Percentiles rank a stretch among this genome's conserved stretches.
Conservation (phyloP, 1,140 invertebrate species). For the Monomorium pharaonis region DNA sequence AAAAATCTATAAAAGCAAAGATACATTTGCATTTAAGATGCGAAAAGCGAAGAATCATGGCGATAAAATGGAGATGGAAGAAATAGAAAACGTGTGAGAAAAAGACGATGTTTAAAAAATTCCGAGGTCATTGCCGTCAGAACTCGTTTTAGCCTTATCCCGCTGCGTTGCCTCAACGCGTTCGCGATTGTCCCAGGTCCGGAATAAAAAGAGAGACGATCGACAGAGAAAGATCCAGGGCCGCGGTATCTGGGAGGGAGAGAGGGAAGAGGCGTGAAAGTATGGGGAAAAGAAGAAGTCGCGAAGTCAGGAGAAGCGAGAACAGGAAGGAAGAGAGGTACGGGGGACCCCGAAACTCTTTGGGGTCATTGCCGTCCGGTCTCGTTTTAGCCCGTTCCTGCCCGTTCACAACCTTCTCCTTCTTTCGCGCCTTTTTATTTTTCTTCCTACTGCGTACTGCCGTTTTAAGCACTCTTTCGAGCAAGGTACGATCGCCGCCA, state of each 20-base stretch:
- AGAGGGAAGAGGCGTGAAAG: slow-evolving; percentile 17
- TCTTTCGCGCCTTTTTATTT: slow-evolving; percentile 65
- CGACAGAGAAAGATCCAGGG: background rate
- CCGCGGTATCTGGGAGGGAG: background rate
- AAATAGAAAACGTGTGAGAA: slow-evolving; percentile 35
- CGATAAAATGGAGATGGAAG: slow-evolving; percentile 16
- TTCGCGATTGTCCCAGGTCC: slow-evolving; percentile 82
- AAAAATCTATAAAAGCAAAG: slow-evolving; percentile 8
- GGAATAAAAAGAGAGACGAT: slow-evolving; percentile 72
- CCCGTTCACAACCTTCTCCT: slow-evolving; percentile 63
- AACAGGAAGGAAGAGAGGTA: slow-evolving; percentile 68
- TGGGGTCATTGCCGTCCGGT: slow-evolving; percentile 79
- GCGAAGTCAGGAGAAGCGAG: slow-evolving; percentile 49
- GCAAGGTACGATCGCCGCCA: slow-evolving; percentile 79
- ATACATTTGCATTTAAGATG: background rate
- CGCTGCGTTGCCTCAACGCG: slow-evolving; percentile 70
- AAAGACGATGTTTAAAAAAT: slow-evolving; percentile 23
- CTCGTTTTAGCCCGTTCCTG: slow-evolving; percentile 75
- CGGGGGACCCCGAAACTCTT: slow-evolving; percentile 73
- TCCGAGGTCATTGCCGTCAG: slow-evolving; percentile 53
- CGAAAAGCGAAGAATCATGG: background rate
- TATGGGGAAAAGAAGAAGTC: slow-evolving; percentile 42
- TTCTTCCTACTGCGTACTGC: slow-evolving; percentile 39
- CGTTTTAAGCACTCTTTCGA: slow-evolving; percentile 77
- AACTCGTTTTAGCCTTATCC: slow-evolving; percentile 51